These are phyloP conservation scores for Meloidogyne floridensis DNA, from an alignment of 1,140 invertebrate genomes.

Conservation along the genomic window DNA sequence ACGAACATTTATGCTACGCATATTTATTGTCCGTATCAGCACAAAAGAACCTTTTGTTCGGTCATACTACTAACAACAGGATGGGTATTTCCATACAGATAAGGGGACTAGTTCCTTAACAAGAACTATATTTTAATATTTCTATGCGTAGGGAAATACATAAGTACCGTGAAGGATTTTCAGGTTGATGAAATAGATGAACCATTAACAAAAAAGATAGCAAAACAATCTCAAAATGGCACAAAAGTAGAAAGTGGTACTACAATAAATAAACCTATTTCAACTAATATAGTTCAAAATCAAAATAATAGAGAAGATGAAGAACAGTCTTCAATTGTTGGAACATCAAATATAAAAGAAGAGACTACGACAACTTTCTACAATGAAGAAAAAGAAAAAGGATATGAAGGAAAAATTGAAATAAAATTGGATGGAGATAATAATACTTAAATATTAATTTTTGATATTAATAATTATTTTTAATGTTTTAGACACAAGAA, in stretches of 20 bases:
- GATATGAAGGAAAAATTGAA: background rate
- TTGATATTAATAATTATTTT: background rate
- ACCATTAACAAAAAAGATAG: conserved; percentile 14
- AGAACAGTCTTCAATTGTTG: background rate
- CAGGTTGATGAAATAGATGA: conserved; percentile 27
- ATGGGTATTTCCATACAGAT: no score
- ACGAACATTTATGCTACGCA: no score
- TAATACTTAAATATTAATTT: background rate
- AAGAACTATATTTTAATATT: no score
- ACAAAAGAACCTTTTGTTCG: no score
- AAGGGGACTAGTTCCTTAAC: no score
- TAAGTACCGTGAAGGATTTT: background rate
- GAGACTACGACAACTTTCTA: background rate
- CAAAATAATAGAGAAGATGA: background rate
- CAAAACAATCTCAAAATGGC: conserved; percentile 5
- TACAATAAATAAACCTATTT: background rate
- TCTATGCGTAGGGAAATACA: no score
- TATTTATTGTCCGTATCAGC: no score
- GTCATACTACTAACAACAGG: no score
- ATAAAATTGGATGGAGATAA: background rate
- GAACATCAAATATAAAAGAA: background rate
- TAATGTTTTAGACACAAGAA: background rate
- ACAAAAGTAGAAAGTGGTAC: background rate
- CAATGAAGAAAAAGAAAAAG: background rate
- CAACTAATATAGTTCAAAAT: background rate